Conservation (phyloP, 2,113 vertebrate genomes). For the Mionectes macconnelli region DNA sequence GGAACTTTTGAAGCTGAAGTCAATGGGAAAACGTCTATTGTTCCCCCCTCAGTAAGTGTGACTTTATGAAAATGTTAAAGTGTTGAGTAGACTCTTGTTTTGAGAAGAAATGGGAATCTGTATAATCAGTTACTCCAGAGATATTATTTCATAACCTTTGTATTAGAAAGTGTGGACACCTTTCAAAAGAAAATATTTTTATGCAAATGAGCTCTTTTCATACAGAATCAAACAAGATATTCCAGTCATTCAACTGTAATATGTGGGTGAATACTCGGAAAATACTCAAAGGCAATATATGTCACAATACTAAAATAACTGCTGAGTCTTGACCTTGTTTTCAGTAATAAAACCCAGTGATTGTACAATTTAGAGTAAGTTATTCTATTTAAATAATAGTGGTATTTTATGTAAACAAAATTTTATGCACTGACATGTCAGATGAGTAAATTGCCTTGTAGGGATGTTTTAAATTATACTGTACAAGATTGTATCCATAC, state of each 20-base stretch:
- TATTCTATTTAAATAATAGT: not conserved
- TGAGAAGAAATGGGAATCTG: slow-evolving; percentile 25
- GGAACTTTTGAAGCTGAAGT: slow-evolving; percentile 23
- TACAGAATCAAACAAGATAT: not conserved
- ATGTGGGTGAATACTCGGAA: not conserved
- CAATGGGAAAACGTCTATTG: not conserved
- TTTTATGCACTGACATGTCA: not conserved
- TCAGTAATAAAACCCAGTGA: not conserved
- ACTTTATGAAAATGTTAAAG: slow-evolving; percentile 55
- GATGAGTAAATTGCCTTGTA: not conserved
- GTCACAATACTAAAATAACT: not conserved
- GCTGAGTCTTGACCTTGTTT: not conserved
- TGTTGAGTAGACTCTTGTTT: slow-evolving; percentile 1
- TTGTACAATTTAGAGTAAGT: not conserved
- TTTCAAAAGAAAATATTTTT: slow-evolving; percentile 20
- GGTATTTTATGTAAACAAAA: slow-evolving; percentile 7
- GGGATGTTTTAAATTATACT: not conserved
- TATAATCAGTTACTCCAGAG: slow-evolving; percentile 35
- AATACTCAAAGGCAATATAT: slow-evolving; percentile 8
- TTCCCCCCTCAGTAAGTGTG: slow-evolving; percentile 1
- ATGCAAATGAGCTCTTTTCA: slow-evolving; percentile 5
- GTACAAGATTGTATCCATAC: not conserved
- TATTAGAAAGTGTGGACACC: not conserved
- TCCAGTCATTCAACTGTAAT: not conserved
- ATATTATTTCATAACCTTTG: slow-evolving; percentile 24